Conservation (phyloP, 2,797 vertebrate species). For the Zalophus californianus region DNA sequence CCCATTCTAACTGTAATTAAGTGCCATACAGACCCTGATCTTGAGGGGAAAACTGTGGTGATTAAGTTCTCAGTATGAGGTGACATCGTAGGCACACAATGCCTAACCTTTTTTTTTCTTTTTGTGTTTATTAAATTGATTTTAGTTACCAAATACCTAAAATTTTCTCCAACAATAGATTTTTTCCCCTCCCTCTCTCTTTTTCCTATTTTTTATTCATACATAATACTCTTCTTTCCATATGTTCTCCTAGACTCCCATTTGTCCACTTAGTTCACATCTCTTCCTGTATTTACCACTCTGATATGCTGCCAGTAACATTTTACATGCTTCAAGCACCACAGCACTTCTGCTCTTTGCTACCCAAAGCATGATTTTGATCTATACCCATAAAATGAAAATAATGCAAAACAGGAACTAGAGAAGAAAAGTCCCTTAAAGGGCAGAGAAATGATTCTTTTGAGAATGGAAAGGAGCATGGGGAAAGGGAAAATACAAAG, state of each 20-base stretch:
- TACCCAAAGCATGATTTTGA: conserved; percentile 1
- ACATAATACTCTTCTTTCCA: background rate
- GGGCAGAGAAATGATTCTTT: background rate
- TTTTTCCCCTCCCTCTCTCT: background rate
- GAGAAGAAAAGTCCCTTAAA: background rate
- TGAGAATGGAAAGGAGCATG: background rate
- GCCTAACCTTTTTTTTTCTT: background rate
- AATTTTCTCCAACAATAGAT: background rate
- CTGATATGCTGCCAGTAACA: background rate
- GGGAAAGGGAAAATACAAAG: background rate
- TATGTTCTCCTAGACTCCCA: background rate
- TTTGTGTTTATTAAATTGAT: background rate
- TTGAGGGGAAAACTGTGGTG: background rate
- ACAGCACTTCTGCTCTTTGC: background rate
- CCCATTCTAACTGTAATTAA: background rate
- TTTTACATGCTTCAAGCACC: background rate
- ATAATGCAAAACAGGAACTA: background rate
- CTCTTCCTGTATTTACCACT: background rate
- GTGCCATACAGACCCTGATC: background rate
- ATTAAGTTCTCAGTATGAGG: background rate
- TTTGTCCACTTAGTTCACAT: background rate
- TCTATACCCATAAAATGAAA: background rate
- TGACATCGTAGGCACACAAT: background rate
- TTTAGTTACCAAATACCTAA: conserved; percentile 18
- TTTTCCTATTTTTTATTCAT: background rate